phyloP scores from a whole-genome alignment of 2,113 vertebrate species.

The Pteruthius melanotis region DNA sequence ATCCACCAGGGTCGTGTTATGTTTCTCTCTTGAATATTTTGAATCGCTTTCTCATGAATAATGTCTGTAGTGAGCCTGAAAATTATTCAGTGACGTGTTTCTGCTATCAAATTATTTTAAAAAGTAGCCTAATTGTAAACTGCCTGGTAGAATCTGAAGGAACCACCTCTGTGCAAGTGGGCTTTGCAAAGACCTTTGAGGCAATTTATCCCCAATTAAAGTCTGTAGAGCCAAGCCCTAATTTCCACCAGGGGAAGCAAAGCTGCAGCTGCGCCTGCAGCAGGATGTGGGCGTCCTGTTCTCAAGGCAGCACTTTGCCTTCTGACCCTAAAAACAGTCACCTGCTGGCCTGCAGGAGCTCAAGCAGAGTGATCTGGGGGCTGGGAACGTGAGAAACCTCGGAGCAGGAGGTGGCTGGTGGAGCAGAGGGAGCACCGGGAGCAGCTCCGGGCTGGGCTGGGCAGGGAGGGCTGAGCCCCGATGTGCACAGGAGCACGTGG shows the following conservation, averaged over 20 bases:
- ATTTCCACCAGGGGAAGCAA: not conserved
- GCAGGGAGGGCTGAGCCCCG: not conserved
- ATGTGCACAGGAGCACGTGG: not conserved
- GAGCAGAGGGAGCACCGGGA: not conserved
- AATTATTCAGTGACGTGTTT: not conserved
- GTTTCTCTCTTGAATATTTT: not conserved
- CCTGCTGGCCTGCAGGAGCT: not conserved
- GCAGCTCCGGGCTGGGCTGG: not conserved
- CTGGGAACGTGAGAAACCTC: accelerated
- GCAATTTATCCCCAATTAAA: not conserved
- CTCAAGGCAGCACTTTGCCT: not conserved
- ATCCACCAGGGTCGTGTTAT: not conserved
- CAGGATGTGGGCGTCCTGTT: not conserved
- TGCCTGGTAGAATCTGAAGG: not conserved
- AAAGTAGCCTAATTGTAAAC: not conserved
- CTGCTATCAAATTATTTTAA: not conserved
- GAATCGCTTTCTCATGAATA: not conserved
- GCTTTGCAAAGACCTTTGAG: not conserved
- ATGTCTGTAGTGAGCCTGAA: not conserved
- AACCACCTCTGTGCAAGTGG: not conserved
- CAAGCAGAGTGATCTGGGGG: accelerated
- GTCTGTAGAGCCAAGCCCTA: not conserved
- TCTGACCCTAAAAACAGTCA: not conserved
- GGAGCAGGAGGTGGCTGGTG: accelerated
- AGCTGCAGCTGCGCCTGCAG: not conserved